Evolutionary conservation across 2,113 vertebrate species (phyloP).

Genomic region (Macaca nemestrina): DNA sequence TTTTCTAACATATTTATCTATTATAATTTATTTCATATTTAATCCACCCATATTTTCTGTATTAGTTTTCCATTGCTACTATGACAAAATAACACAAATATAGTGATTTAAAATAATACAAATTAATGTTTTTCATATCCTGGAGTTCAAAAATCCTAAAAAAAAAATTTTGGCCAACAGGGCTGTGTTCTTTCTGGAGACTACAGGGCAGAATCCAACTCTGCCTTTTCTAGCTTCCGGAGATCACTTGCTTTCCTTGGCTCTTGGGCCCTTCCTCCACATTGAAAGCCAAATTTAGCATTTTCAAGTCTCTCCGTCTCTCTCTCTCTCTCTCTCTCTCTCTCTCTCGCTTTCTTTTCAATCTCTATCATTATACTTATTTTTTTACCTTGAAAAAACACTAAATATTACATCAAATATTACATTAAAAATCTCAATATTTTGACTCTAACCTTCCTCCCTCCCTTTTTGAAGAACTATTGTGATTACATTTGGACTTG

Average conservation of each 20-base stretch:
- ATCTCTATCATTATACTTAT: background rate
- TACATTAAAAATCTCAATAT: no score
- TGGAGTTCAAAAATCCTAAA: background rate
- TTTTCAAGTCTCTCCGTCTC: background rate
- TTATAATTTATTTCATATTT: background rate
- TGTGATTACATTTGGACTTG: background rate
- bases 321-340: background rate
- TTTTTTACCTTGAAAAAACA: background rate
- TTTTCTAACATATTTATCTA: background rate
- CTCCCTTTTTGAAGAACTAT: background rate
- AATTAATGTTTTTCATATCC: background rate
- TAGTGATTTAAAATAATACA: background rate
- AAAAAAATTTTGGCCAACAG: background rate
- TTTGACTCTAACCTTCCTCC: accelerated
- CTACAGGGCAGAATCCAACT: background rate
- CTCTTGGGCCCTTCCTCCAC: background rate
- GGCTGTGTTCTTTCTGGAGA: background rate
- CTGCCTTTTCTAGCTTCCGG: background rate
- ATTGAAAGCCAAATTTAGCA: background rate
- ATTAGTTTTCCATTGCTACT: background rate
- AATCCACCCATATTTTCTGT: background rate
- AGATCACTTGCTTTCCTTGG: background rate
- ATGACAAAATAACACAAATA: background rate
- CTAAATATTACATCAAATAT: background rate
- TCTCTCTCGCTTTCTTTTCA: accelerated